Conservation (phyloP, 2,888 invertebrate species). For the Pheosia tremula region DNA sequence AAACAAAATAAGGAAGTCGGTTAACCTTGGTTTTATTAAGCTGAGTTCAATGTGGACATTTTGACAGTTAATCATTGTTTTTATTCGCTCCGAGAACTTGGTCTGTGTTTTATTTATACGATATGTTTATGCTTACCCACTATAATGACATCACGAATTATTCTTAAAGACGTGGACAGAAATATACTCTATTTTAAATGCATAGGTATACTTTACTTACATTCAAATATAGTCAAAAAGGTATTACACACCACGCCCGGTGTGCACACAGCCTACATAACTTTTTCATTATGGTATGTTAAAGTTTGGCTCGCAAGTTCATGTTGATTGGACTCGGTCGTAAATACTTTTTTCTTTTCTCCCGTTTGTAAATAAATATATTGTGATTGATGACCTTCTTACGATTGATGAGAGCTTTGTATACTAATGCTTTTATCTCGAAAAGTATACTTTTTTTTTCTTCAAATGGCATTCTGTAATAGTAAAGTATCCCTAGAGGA, state of each 20-base stretch:
- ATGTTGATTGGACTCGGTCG: conserved; percentile 16
- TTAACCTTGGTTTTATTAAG: not conserved
- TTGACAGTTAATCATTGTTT: not conserved
- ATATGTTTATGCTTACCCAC: too few species aligned
- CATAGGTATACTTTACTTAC: too few species aligned
- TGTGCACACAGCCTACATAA: conserved; percentile 12
- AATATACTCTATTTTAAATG: too few species aligned
- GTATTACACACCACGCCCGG: not conserved
- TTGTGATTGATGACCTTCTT: conserved; percentile 21
- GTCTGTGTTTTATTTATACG: too few species aligned
- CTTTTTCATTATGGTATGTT: conserved; percentile 27
- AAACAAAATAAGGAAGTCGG: conserved; percentile 15
- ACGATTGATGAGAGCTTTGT: conserved; percentile 5
- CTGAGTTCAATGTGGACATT: not conserved
- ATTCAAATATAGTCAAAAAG: too few species aligned
- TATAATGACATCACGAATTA: too few species aligned
- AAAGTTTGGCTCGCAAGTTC: conserved; percentile 23
- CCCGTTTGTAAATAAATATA: conserved; percentile 18
- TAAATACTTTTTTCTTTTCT: conserved; percentile 4
- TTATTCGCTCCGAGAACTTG: too few species aligned
- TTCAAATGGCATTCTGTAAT: too few species aligned
- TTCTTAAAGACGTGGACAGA: too few species aligned
- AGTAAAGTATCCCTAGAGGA: too few species aligned
- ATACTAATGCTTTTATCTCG: not conserved
- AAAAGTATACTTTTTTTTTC: too few species aligned